Base-by-base conservation (phyloP, 2,113 vertebrate species). In the Elgaria multicarinata region DNA sequence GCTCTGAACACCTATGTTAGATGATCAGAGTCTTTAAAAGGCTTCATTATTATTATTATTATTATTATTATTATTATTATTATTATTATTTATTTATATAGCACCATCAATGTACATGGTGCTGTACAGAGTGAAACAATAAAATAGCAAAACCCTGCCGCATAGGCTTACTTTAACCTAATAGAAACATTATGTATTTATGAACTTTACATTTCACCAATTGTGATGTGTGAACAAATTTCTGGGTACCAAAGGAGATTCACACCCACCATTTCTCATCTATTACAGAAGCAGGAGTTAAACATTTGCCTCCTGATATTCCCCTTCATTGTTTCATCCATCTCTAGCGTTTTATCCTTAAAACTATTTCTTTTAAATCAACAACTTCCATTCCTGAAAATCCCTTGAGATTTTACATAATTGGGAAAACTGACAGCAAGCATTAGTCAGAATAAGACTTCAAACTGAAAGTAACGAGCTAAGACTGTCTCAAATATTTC, bases 371-470 rank as follows among this genome's bases (percentile, higher is more conserved):
- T 66, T 85, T 67, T 64, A 46, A 53, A 82, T 76, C n/a, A 83
- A 39, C 77, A 81, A 80, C 62, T 90, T 83, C 46, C 33, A 76
- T 66, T 67, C 28, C 5, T 67, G 62, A 90, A 87, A 90, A 69
- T 87, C 58, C 72, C n/a, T 87, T 76, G 71, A 46, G 89, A 90
- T 77, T 90, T 90, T 90, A 67, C 44, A 69, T 83, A 90, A 90
- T 87, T 87, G 79, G 85, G 18, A 67, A 90, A 87, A 87, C 71
- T 83, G 85, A 87, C 58, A 78, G 72, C 62, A 58, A 87, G 79
- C 22, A 53, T 82, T 82, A 83, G 22, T 67, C 46, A 83, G 71
- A 90, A 18, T 44, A 87, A 69, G 79, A 77, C 72, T 83, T 81
- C 42, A 87, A 87, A n/a, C 58, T 55, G 50, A 66, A 90, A 76